Evolutionary conservation across 1,140 invertebrate species (phyloP), one percentile per base, ranked within the genome.

Genomic region (Thrips palmi): DNA sequence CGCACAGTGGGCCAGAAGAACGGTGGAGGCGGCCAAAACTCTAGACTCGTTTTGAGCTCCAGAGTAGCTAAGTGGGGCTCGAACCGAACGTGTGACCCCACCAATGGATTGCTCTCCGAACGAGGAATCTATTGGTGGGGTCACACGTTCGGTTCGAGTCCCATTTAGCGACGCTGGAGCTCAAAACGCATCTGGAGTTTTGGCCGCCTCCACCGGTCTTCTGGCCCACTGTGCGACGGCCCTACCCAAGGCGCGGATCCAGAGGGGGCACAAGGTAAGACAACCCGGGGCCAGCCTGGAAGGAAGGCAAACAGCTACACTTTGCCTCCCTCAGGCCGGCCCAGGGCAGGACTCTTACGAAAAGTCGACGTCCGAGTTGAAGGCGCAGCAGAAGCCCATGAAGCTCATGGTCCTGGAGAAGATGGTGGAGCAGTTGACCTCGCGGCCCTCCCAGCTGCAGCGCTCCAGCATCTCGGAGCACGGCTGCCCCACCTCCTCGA

Each of bases 401-500:
- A 30, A 40, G 24, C 30, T 31, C 31, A 35, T 40, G 18, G 29
- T 21, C 14, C 17, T 10, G 3, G 28, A 20, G 27, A 43, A 43
- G 12, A 43, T 8, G 6, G 35, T 11, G 12, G 31, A 28, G 24
- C 42, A 43, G 24, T 43, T 38, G 25, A 14, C 20, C 14, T 28
- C 12, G 11, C 31, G 20, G 1, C 37, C 44, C n/a, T 31, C 19
- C 20, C 29, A 29, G 30, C 14, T 39, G 41, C 41, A 50, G 22
- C 44, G 37, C 12, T 42, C 42, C 25, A 47, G 40, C 37, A 48
- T 43, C 18, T 48, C 35, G 4, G 41, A 41, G 14, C 45, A 41
- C 6, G 21, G 25, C 30, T 43, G 40, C 10, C 40, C 40, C n/a
- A 45, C 18, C 44, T 43, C 42, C 42, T 19, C 12, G 15, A 18